A percentile compares a stretch with the other conserved stretches of the same genome.
These are phyloP conservation scores for Leucophora obtusa DNA, from an alignment of 2,888 invertebrate species.

Conservation along the genomic window DNA sequence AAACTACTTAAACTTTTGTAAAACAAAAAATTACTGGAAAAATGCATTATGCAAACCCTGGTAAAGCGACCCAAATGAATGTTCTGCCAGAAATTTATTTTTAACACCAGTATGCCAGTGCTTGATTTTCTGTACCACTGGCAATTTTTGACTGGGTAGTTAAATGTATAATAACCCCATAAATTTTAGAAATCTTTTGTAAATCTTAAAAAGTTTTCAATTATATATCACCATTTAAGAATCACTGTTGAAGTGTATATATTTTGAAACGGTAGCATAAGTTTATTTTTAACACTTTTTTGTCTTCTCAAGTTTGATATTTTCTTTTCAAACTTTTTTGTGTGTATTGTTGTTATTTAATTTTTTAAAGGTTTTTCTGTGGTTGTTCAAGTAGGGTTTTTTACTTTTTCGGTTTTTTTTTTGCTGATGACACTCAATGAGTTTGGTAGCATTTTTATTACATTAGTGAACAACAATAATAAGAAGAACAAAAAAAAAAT, in stretches of 20 bases:
- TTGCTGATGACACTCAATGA: conserved; percentile 46
- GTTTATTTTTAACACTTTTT: conserved; percentile 47
- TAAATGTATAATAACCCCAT: no score
- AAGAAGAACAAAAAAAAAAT: conserved; percentile 4
- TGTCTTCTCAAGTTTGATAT: conserved; percentile 18
- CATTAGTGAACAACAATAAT: neutral
- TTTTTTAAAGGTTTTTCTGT: conserved; percentile 28
- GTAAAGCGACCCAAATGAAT: no score
- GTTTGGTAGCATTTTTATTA: conserved; percentile 34
- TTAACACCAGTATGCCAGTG: no score
- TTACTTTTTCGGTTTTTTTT: conserved; percentile 9
- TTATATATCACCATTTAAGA: neutral
- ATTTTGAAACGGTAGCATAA: neutral
- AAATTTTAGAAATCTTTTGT: no score
- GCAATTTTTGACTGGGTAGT: no score
- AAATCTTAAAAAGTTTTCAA: no score
- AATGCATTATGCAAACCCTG: no score
- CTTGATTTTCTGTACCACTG: no score
- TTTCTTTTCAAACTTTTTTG: conserved; percentile 27
- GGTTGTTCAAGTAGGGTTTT: conserved; percentile 32
- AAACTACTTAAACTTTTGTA: no score
- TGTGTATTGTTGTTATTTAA: conserved; percentile 17
- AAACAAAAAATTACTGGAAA: no score
- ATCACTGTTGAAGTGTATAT: neutral
- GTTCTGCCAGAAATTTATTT: no score